phyloP scores from a whole-genome alignment of 1,140 invertebrate genomes.

The Papilio helenus region DNA sequence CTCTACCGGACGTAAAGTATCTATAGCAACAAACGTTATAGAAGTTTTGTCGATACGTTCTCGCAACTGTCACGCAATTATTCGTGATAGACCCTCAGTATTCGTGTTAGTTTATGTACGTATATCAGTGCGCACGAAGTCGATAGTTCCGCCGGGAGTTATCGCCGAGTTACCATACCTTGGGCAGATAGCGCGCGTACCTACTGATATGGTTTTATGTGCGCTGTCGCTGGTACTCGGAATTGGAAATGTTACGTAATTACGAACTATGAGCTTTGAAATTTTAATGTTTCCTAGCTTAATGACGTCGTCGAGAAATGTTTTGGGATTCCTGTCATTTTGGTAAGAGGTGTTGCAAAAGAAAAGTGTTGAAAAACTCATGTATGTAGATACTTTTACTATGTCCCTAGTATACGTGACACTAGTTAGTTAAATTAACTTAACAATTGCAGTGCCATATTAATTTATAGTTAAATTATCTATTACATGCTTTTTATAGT shows the following conservation, averaged over 20 bases:
- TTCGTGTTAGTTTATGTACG: background rate
- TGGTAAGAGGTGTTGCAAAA: background rate
- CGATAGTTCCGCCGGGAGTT: constrained; percentile 39
- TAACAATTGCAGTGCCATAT: background rate
- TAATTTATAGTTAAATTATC: background rate
- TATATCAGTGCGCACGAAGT: constrained; percentile 32
- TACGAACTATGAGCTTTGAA: background rate
- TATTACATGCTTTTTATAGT: too few species aligned
- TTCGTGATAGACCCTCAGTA: too few species aligned
- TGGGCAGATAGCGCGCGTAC: constrained; percentile 12
- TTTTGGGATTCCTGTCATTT: background rate
- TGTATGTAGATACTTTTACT: background rate
- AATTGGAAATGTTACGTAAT: constrained; percentile 15
- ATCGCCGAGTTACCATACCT: constrained; percentile 34
- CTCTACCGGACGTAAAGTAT: too few species aligned
- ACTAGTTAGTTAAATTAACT: background rate
- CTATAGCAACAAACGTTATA: too few species aligned
- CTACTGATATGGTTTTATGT: constrained; percentile 17
- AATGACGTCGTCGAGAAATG: background rate
- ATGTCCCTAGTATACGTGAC: background rate
- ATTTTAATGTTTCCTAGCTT: background rate
- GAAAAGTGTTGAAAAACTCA: background rate
- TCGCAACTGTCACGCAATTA: too few species aligned
- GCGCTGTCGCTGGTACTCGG: constrained; percentile 8
- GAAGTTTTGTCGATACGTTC: too few species aligned